Evolutionary conservation across 2,113 vertebrate species (phyloP), one percentile per base, ranked within the genome.

Genomic region (Ammodytes dubius): DNA sequence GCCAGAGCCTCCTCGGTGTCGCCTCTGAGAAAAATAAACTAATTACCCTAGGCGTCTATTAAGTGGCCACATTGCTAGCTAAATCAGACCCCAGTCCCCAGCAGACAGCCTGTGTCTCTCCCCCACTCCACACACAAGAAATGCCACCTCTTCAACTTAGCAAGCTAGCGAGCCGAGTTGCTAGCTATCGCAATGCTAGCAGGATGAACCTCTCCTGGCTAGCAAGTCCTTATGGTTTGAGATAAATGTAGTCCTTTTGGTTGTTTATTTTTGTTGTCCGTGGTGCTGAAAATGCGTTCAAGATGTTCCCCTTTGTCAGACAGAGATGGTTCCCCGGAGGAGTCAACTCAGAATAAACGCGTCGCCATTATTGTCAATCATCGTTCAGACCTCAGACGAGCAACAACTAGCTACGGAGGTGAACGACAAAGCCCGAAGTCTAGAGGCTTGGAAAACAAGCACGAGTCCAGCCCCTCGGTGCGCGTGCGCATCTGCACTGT

Each of bases 301-400:
- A 70, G 40, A 10, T 39, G 47, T 60, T 72, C 70, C 65, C 58
- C 71, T 91, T 91, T 80, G 54, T 77, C 77, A 67, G 52, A 70
- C 86, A 70, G 77, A 89, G 69, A 85, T 67, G 77, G 77, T 85
- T 91, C 87, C 88, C 88, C 82, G 73, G 85, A 92, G 73, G 85
- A 92, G 81, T 90, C 79, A 90, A 92, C 89, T 94, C 89, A 93
- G 81, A 79, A 89, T 88, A 77, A 87, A 86, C 86, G 91, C 85
- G 93, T 93, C 95, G 95, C 95, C 95, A 95, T 95, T 95, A 95
- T 94, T 93, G 92, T 95, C 94, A 95, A 93, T 95, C 93, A 94
- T 84, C 87, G 87, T 73, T 87, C 53, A 73, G 87, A 80, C 70
- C 74, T 75, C 89, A 74, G 79, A 83, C 87, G 60, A 92, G 87